A percentile compares a stretch with the other conserved stretches of the same genome.
Conservation (phyloP, 2,888 invertebrate species). For the Galerucella nymphaeae region DNA sequence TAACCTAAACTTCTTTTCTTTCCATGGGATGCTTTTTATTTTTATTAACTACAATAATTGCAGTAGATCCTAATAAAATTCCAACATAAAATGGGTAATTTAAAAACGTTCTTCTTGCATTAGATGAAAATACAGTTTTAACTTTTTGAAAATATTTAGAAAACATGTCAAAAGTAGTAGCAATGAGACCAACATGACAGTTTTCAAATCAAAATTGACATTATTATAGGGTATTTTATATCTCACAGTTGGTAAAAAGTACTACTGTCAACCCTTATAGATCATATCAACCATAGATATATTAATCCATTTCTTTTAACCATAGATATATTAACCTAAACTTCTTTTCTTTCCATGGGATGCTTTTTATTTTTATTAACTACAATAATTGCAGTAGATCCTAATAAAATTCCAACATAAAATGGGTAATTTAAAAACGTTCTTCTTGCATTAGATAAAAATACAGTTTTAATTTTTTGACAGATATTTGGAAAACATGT, state of each 20-base stretch:
- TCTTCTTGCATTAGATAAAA: neutral
- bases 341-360: neutral
- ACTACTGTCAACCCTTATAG: no score
- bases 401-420: neutral
- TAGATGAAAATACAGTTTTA: neutral
- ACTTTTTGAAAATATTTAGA: neutral
- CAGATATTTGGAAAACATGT: neutral
- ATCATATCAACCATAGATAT: no score
- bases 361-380: neutral
- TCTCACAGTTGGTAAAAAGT: no score
- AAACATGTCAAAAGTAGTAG: neutral
- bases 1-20: no score
- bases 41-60: neutral
- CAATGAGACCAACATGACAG: neutral
- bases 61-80: neutral
- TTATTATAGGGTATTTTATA: no score
- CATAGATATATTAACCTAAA: no score
- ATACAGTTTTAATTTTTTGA: neutral
- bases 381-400: neutral
- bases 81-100: neutral
- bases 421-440: neutral
- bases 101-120: neutral
- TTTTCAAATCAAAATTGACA: no score
- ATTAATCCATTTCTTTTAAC: no score
- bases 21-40: neutral